These are phyloP conservation scores for Xestia rhomboidea DNA, from an alignment of 2,888 invertebrate genomes.

Conservation along the genomic window DNA sequence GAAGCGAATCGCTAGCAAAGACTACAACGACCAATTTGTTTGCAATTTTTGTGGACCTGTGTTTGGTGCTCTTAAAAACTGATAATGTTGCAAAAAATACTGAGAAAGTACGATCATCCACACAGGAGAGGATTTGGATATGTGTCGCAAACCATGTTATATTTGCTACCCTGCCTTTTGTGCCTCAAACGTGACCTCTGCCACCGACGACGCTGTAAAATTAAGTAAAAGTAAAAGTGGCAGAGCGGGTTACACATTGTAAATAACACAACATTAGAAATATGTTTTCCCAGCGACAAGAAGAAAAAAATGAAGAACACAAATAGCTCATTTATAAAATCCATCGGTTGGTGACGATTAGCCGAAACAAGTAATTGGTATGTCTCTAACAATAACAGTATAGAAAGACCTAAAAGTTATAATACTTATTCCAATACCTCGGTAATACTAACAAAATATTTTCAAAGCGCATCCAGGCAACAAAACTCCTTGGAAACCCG, in stretches of 20 bases:
- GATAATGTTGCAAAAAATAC: not conserved
- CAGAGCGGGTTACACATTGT: not conserved
- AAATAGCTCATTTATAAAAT: not conserved
- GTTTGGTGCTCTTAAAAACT: not conserved
- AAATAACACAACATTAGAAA: not conserved
- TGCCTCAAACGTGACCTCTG: not conserved
- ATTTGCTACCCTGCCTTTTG: not conserved
- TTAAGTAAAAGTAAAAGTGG: not conserved
- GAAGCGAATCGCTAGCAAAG: slow-evolving; percentile 45
- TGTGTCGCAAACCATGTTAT: not conserved
- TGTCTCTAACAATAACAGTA: not conserved
- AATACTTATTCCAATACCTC: not conserved
- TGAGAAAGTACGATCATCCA: not conserved
- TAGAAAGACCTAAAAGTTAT: not conserved
- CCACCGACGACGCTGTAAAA: not conserved
- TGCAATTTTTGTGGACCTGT: not conserved
- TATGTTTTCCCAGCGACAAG: not conserved
- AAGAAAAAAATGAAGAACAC: not conserved
- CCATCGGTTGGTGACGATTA: not conserved
- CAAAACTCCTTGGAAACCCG: slow-evolving; percentile 58
- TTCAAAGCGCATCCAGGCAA: slow-evolving; percentile 61
- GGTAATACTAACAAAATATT: not conserved
- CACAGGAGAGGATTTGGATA: not conserved
- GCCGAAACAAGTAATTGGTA: not conserved
- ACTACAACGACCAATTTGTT: not conserved